Percentiles rank a stretch among this genome's conserved stretches.
These are phyloP conservation scores for Cassiopea xamachana DNA, from an alignment of 30 jellyfish, hydroid and myxozoan species.

Conservation along the genomic window DNA sequence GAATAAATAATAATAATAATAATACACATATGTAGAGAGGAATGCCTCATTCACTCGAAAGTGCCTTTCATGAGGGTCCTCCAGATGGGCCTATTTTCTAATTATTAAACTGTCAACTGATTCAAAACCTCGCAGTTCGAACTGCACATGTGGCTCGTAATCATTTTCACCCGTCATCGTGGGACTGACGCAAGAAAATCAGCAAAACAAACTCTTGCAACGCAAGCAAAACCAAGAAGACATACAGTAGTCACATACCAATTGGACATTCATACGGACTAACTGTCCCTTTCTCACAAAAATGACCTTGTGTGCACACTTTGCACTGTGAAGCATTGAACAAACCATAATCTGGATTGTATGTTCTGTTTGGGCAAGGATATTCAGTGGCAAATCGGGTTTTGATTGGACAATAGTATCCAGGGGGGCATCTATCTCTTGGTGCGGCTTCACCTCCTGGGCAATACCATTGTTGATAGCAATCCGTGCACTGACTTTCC, in stretches of 20 bases:
- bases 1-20: too few relatives aligned
- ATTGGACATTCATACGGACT: slow-evolving; percentile 88
- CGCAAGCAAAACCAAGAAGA: neutral
- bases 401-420: slow-evolving; percentile 83
- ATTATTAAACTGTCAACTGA: too few relatives aligned
- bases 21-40: too few relatives aligned
- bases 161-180: too few relatives aligned
- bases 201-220: neutral
- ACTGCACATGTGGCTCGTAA: too few relatives aligned
- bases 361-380: slow-evolving; percentile 95
- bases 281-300: slow-evolving; percentile 97
- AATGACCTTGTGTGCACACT: slow-evolving; percentile 89
- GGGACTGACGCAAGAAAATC: neutral
- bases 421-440: slow-evolving; percentile 91
- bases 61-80: too few relatives aligned
- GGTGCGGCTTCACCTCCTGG: slow-evolving; percentile 97
- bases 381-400: slow-evolving; percentile 91
- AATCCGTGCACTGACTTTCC: slow-evolving; percentile 90
- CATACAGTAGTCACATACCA: slow-evolving; percentile 47
- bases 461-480: slow-evolving; percentile 88
- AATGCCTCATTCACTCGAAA: too few relatives aligned
- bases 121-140: too few relatives aligned
- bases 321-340: slow-evolving; percentile 69
- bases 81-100: too few relatives aligned
- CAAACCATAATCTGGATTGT: slow-evolving; percentile 82